Percentiles rank a stretch among this genome's conserved stretches.
Conservation (phyloP, 2,888 invertebrate species). For the Monoplex corrugatus region DNA sequence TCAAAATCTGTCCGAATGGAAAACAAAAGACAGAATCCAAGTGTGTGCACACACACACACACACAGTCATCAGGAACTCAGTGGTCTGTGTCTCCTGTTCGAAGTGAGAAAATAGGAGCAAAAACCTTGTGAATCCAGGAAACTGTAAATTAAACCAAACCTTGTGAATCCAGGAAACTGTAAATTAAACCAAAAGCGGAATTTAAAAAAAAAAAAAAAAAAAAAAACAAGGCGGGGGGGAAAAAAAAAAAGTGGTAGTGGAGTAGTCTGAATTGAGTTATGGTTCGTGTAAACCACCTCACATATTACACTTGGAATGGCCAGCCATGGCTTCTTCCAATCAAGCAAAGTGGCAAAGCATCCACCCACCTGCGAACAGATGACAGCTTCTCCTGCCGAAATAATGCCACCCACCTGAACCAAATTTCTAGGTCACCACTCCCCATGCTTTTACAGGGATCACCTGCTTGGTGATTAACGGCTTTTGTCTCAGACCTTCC, state of each 20-base stretch:
- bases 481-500: constrained; percentile 78
- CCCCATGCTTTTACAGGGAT: constrained; percentile 61
- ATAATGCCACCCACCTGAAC: constrained; percentile 48
- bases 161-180: too few species aligned
- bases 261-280: constrained; percentile 79
- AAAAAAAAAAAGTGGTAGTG: constrained; percentile 58
- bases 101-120: too few species aligned
- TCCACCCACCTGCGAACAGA: constrained; percentile 50
- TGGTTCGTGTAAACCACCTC: constrained; percentile 64
- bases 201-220: background rate
- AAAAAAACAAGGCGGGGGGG: constrained; percentile 54
- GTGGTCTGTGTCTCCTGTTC: too few species aligned
- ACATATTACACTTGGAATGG: constrained; percentile 70
- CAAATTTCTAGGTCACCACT: constrained; percentile 72
- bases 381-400: constrained; percentile 46
- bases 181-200: background rate
- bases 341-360: constrained; percentile 60
- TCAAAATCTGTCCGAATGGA: too few species aligned
- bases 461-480: constrained; percentile 68
- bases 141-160: too few species aligned
- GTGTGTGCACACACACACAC: too few species aligned
- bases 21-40: too few species aligned
- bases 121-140: too few species aligned
- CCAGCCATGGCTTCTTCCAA: constrained; percentile 71
- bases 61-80: too few species aligned